Conservation (phyloP, 1,140 invertebrate species). For the Procambarus clarkii region DNA sequence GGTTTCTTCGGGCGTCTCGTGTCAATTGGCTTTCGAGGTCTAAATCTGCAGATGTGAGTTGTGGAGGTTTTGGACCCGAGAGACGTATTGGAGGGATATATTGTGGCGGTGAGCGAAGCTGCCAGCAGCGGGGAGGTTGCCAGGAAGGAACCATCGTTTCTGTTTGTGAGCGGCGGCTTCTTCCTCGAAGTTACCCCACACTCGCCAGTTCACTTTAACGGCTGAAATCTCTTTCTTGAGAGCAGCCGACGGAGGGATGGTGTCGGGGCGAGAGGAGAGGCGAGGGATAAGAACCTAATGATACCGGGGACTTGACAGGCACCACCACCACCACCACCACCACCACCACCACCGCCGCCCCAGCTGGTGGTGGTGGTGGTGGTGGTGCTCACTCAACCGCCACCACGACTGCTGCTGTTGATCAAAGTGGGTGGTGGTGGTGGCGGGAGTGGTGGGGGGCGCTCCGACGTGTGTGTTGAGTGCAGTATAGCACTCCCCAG, state of each 20-base stretch:
- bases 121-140: neutral
- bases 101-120: neutral
- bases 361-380: neutral
- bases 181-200: slow-evolving; percentile 61
- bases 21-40: too few species aligned
- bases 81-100: neutral
- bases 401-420: slow-evolving; percentile 9
- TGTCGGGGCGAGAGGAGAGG: neutral
- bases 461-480: slow-evolving; percentile 44
- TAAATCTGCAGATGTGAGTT: too few species aligned
- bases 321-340: too few species aligned
- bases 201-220: slow-evolving; percentile 43
- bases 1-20: too few species aligned
- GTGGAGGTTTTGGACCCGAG: neutral
- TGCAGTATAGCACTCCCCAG: slow-evolving; percentile 29
- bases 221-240: slow-evolving; percentile 53
- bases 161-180: slow-evolving; percentile 55
- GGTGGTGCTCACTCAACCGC: neutral
- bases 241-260: neutral
- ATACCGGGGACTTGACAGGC: too few species aligned
- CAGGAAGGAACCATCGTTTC: slow-evolving; percentile 24
- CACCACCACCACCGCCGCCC: too few species aligned
- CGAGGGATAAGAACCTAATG: neutral
- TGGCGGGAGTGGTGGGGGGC: neutral
- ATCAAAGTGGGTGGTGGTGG: slow-evolving; percentile 37